These are phyloP conservation scores for Zaprionus africanus DNA, from an alignment of 1,140 invertebrate species.

Conservation along the genomic window DNA sequence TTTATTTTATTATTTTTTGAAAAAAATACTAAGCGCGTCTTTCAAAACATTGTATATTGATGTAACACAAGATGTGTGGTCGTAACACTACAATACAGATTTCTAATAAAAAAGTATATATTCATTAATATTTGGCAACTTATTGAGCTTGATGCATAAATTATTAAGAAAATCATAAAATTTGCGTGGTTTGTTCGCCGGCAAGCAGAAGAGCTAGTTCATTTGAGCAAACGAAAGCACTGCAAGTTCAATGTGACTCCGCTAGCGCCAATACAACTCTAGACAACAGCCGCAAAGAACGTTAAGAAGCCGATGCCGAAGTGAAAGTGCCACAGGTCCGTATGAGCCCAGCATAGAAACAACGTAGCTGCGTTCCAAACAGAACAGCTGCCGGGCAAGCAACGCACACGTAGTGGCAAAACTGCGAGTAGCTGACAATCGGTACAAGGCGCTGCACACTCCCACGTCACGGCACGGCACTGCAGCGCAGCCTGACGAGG, in stretches of 20 bases:
- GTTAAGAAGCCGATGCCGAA: constrained; percentile 32
- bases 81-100: background rate
- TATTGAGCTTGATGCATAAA: background rate
- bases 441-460: constrained; percentile 11
- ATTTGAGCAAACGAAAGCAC: background rate
- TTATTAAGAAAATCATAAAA: background rate
- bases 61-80: background rate
- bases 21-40: background rate
- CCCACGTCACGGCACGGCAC: constrained; percentile 3
- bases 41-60: background rate
- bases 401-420: background rate
- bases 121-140: background rate
- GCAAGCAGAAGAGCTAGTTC: constrained; percentile 25
- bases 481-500: constrained; percentile 8
- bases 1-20: background rate
- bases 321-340: constrained; percentile 45
- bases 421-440: constrained; percentile 22
- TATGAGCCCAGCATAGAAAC: constrained; percentile 24
- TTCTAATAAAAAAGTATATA: background rate
- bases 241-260: constrained; percentile 18
- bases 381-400: constrained; percentile 23
- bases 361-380: constrained; percentile 20
- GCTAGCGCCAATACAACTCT: constrained; percentile 40
- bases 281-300: constrained; percentile 36
- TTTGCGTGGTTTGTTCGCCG: background rate